Evolutionary conservation across 1,140 invertebrate species (phyloP).

Genomic region (Microplitis mediator): DNA sequence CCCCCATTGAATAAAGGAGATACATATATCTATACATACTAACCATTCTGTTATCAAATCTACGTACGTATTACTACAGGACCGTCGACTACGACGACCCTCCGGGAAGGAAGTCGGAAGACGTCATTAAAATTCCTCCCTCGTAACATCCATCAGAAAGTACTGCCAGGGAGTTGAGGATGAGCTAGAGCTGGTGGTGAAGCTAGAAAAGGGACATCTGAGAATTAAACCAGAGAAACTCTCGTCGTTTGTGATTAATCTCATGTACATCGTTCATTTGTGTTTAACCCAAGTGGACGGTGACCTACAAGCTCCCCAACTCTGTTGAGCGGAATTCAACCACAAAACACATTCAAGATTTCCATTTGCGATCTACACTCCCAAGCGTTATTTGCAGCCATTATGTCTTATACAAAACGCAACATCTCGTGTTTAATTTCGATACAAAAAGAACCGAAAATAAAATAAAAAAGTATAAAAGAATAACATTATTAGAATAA

Average conservation of each 20-base stretch:
- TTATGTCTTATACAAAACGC: neutral
- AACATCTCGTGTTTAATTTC: too few species aligned
- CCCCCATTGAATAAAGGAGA: neutral
- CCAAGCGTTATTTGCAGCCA: neutral
- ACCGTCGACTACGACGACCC: neutral
- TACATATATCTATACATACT: conserved; percentile 48
- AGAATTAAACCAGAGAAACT: neutral
- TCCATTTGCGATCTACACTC: conserved; percentile 40
- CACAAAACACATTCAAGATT: conserved; percentile 37
- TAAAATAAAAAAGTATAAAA: too few species aligned
- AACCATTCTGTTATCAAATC: conserved; percentile 63
- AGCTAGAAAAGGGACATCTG: too few species aligned
- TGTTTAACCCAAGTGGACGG: conserved; percentile 4
- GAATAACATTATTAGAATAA: too few species aligned
- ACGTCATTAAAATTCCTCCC: conserved; percentile 45
- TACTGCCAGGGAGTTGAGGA: neutral
- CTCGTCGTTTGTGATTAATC: conserved; percentile 28
- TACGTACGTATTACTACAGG: conserved; percentile 50
- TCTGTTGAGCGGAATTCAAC: neutral
- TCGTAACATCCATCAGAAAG: conserved; percentile 43
- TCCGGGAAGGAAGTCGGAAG: conserved; percentile 29
- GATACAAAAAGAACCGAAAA: too few species aligned
- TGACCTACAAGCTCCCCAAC: neutral
- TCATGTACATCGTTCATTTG: conserved; percentile 21
- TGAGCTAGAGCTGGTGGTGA: neutral